phyloP scores from a whole-genome alignment of 2,888 invertebrate genomes.

The Lithosia quadra region DNA sequence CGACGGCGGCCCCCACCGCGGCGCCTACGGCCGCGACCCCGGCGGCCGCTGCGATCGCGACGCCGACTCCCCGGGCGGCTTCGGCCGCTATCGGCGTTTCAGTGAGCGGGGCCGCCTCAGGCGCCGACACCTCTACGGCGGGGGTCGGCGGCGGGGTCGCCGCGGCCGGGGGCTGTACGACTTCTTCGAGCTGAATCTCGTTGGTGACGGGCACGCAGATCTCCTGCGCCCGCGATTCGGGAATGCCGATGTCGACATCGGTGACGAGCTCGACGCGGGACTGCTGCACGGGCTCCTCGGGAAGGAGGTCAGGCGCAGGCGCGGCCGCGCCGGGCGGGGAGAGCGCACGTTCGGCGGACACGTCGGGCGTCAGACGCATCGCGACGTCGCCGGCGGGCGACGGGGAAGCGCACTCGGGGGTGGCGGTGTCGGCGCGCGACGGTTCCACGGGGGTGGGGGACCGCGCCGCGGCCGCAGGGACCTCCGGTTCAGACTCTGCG shows the following conservation, averaged over 20 bases:
- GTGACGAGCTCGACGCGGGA: conserved; percentile 72
- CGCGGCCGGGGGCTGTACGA: conserved; percentile 59
- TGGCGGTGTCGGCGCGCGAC: conserved; percentile 18
- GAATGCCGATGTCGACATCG: conserved; percentile 76
- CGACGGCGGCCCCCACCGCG: conserved; percentile 46
- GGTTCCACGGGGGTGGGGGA: not conserved
- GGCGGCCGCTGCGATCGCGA: conserved; percentile 53
- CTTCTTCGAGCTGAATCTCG: conserved; percentile 73
- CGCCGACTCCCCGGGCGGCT: conserved; percentile 52
- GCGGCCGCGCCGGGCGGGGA: conserved; percentile 44
- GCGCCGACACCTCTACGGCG: conserved; percentile 43
- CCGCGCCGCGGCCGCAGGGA: no score
- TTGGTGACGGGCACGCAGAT: conserved; percentile 81
- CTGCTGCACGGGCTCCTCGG: conserved; percentile 59
- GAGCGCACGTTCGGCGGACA: conserved; percentile 12
- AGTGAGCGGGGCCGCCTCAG: conserved; percentile 16
- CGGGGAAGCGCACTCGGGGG: conserved; percentile 12
- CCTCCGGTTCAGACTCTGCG: not conserved
- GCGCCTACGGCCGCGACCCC: conserved; percentile 56
- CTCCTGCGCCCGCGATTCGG: conserved; percentile 80
- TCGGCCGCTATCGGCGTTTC: conserved; percentile 55
- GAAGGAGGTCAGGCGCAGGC: conserved; percentile 74
- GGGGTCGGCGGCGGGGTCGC: conserved; percentile 59
- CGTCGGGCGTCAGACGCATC: conserved; percentile 33
- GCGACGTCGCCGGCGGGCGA: conserved; percentile 15